Percentiles rank a stretch among this genome's conserved stretches.
These are phyloP conservation scores for Nezara viridula DNA, from an alignment of 2,888 invertebrate species.

Conservation along the genomic window DNA sequence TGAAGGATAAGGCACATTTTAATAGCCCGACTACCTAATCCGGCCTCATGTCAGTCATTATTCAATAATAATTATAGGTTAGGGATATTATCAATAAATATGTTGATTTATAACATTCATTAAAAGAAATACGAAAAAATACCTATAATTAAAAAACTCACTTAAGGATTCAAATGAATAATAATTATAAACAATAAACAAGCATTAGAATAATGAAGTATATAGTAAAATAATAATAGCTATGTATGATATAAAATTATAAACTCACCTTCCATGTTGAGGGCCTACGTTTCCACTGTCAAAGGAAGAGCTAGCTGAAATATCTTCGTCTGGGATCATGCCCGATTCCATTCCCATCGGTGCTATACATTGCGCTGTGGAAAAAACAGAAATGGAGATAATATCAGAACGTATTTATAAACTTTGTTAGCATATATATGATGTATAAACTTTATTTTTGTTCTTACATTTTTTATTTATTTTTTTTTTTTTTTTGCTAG, in stretches of 20 bases:
- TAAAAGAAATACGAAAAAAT: not conserved
- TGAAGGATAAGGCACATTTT: not conserved
- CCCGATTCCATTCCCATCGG: slow-evolving; percentile 78
- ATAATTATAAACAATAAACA: too few relatives aligned
- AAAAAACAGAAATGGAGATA: slow-evolving; percentile 59
- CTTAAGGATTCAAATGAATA: too few relatives aligned
- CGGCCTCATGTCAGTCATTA: not conserved
- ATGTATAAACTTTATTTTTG: too few relatives aligned
- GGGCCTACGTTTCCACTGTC: slow-evolving; percentile 77
- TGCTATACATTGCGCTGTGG: slow-evolving; percentile 74
- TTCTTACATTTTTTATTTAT: too few relatives aligned
- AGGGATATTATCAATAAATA: not conserved
- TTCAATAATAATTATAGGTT: not conserved
- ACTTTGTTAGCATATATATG: too few relatives aligned
- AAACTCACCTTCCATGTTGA: slow-evolving; percentile 75
- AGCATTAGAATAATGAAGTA: too few relatives aligned
- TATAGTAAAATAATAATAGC: too few relatives aligned
- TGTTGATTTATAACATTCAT: not conserved
- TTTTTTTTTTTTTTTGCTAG: too few relatives aligned
- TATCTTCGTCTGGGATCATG: slow-evolving; percentile 75
- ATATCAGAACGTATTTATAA: not conserved
- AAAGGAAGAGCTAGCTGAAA: slow-evolving; percentile 77
- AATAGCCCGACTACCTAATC: slow-evolving; percentile 4
- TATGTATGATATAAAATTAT: not conserved
- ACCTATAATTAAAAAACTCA: too few relatives aligned